phyloP scores from a whole-genome alignment of 1,140 invertebrate species.

The Venustaconcha ellipsiformis region DNA sequence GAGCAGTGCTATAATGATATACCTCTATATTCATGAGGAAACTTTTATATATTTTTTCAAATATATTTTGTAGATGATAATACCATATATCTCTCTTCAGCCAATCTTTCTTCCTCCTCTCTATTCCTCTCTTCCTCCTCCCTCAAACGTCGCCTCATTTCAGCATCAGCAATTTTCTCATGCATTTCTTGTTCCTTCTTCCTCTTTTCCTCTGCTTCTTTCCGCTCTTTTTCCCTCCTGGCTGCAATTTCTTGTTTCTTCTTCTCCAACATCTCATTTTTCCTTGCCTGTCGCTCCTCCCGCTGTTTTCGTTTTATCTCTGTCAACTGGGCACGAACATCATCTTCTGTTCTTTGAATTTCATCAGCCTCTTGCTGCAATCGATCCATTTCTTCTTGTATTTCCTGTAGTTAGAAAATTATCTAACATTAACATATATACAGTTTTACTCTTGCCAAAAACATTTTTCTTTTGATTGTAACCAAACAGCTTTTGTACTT shows the following conservation, averaged over 20 bases:
- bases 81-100: constrained; percentile 55
- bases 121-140: constrained; percentile 47
- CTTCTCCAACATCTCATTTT: constrained; percentile 39
- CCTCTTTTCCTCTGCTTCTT: constrained; percentile 45
- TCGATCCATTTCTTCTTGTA: constrained; percentile 51
- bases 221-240: constrained; percentile 46
- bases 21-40: too few species aligned
- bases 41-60: too few species aligned
- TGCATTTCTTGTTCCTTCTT: constrained; percentile 53
- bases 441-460: not conserved
- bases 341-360: constrained; percentile 51
- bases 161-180: constrained; percentile 48
- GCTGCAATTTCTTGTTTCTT: constrained; percentile 48
- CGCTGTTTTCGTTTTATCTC: constrained; percentile 45
- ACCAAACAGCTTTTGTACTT: too few species aligned
- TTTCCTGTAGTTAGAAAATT: constrained; percentile 33
- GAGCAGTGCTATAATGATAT: too few species aligned
- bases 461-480: not conserved
- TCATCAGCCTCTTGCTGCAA: constrained; percentile 49
- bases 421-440: not conserved
- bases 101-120: constrained; percentile 49
- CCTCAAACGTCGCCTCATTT: constrained; percentile 44
- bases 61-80: not conserved
- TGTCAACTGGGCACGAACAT: constrained; percentile 47
- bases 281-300: constrained; percentile 49